Conservation (phyloP, 1,140 invertebrate genomes). For the Telenomus remus region DNA sequence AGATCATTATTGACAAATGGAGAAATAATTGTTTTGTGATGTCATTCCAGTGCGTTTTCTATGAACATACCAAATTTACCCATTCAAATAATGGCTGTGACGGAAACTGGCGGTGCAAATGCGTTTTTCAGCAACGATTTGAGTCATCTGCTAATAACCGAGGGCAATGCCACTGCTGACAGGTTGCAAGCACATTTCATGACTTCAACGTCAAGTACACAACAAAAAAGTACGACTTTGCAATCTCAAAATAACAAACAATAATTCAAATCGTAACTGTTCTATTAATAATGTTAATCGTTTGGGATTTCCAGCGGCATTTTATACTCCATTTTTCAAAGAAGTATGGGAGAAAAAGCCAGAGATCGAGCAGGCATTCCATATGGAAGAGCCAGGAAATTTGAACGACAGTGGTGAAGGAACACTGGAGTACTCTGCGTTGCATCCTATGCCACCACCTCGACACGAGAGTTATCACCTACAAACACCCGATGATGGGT, state of each 20-base stretch:
- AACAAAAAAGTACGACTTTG: constrained; percentile 84
- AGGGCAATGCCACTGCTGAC: constrained; percentile 95
- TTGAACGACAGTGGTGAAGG: constrained; percentile 82
- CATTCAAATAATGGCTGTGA: constrained; percentile 95
- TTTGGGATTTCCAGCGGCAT: too few species aligned
- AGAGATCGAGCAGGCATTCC: constrained; percentile 94
- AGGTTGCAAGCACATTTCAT: constrained; percentile 93
- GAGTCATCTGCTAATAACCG: constrained; percentile 92
- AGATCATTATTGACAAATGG: background rate
- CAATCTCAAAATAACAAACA: too few species aligned
- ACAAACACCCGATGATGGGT: constrained; percentile 80
- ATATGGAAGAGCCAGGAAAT: constrained; percentile 86
- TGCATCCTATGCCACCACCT: constrained; percentile 80
- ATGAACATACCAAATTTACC: constrained; percentile 95
- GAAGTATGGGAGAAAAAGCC: constrained; percentile 97
- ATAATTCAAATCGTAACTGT: too few species aligned
- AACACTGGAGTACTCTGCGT: constrained; percentile 80
- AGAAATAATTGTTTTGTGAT: too few species aligned
- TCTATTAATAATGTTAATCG: too few species aligned
- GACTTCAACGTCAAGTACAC: constrained; percentile 86
- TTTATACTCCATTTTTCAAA: constrained; percentile 97
- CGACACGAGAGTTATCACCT: constrained; percentile 84
- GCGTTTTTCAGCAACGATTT: constrained; percentile 94
- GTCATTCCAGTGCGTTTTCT: constrained; percentile 87
- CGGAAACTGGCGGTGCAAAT: constrained; percentile 88